These are phyloP conservation scores for Danio kyathit DNA, from an alignment of 2,797 vertebrate species.

Conservation along the genomic window DNA sequence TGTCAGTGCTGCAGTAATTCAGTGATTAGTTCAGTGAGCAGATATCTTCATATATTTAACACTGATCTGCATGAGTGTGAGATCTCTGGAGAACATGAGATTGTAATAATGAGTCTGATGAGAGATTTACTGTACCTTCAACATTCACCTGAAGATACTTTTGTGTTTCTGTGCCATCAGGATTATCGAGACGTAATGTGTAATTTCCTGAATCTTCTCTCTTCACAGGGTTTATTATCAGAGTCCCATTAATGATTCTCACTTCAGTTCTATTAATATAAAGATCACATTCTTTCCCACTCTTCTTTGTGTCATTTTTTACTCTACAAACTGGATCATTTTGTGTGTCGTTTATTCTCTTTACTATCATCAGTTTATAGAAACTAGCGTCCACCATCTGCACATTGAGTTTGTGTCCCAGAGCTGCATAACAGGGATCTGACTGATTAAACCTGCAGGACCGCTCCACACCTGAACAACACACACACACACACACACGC, in stretches of 20 bases:
- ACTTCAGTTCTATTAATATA: neutral
- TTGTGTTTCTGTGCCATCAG: fast-evolving
- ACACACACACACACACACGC: no score
- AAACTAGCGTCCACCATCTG: no score
- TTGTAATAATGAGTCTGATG: neutral
- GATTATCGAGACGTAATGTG: fast-evolving
- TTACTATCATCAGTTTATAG: no score
- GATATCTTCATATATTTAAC: no score
- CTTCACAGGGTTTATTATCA: constrained; percentile 19
- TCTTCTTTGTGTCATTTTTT: fast-evolving
- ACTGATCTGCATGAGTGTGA: no score
- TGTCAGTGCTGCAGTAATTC: no score
- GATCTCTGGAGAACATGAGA: neutral
- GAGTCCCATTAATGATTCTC: neutral
- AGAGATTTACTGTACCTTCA: constrained; percentile 36
- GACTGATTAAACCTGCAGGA: no score
- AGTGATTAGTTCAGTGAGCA: neutral
- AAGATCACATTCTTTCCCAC: fast-evolving
- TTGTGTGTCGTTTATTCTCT: no score
- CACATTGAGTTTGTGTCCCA: no score
- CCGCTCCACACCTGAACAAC: no score
- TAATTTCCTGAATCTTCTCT: constrained; percentile 20
- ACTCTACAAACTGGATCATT: fast-evolving
- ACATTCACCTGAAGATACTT: constrained; percentile 18
- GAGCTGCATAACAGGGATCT: no score